A percentile compares a stretch with the other conserved stretches of the same genome.
phyloP scores from a whole-genome alignment of 2,797 vertebrate species.

The Acropternis orthonyx region DNA sequence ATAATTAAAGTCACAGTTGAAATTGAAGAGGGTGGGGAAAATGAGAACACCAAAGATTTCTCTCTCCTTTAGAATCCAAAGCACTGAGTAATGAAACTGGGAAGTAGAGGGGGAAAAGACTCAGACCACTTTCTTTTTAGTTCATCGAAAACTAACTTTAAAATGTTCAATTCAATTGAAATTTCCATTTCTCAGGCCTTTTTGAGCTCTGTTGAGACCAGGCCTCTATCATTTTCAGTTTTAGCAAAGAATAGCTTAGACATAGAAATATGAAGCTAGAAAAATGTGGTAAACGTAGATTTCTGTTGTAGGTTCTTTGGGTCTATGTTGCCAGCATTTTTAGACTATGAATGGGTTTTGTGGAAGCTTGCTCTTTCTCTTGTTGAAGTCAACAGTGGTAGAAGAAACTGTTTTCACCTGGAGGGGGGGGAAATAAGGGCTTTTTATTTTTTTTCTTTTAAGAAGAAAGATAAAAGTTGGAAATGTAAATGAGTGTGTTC shows the following conservation, averaged over 20 bases:
- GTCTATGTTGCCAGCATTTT: not conserved
- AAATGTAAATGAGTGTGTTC: not conserved
- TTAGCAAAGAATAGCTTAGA: not conserved
- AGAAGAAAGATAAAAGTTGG: not conserved
- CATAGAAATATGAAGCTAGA: not conserved
- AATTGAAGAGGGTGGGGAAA: conserved; percentile 46
- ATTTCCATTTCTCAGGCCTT: not conserved
- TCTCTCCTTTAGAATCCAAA: conserved; percentile 20
- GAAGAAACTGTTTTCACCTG: not conserved
- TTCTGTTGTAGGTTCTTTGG: not conserved
- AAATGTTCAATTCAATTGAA: not conserved
- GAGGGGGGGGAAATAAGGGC: not conserved
- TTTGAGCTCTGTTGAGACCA: not conserved
- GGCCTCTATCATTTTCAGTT: not conserved
- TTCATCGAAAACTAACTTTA: not conserved
- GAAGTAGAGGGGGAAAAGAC: not conserved
- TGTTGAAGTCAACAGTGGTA: not conserved
- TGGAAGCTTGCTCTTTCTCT: not conserved
- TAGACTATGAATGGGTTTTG: not conserved
- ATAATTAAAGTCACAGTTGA: conserved; percentile 66
- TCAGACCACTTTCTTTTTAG: not conserved
- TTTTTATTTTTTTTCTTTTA: not conserved
- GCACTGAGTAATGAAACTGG: not conserved
- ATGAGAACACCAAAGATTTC: conserved; percentile 32
- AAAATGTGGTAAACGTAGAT: not conserved